These are phyloP conservation scores for Myotis brandtii DNA, from an alignment of 2,113 vertebrate genomes.

Conservation along the genomic window DNA sequence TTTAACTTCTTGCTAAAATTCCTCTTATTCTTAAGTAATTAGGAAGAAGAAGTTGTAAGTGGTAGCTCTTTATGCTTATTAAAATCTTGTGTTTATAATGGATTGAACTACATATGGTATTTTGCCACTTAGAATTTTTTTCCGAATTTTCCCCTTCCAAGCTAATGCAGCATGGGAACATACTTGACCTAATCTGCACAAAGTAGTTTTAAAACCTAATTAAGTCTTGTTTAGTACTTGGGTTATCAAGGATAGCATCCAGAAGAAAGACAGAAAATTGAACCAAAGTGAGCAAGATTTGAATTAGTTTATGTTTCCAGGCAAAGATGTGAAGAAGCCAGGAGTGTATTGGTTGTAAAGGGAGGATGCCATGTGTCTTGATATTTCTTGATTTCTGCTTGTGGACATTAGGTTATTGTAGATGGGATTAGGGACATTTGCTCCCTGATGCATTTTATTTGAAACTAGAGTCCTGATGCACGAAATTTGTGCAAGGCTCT, in stretches of 20 bases:
- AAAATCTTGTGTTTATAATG: neutral
- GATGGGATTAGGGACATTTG: neutral
- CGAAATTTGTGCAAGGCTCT: too few species aligned
- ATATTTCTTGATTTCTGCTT: neutral
- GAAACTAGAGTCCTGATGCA: neutral
- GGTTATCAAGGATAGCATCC: neutral
- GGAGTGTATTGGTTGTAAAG: neutral
- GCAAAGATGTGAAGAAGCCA: neutral
- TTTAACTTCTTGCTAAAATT: slow-evolving; percentile 23
- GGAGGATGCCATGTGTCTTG: neutral
- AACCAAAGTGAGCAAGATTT: neutral
- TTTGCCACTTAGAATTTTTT: slow-evolving; percentile 16
- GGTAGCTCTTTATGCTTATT: neutral
- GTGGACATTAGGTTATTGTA: neutral
- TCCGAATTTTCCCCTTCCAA: neutral
- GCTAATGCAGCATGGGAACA: neutral
- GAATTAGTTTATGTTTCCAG: neutral
- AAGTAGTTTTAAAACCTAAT: neutral
- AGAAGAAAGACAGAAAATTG: neutral
- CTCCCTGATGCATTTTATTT: slow-evolving; percentile 19
- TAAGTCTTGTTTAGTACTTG: neutral
- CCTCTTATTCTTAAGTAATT: slow-evolving; percentile 40
- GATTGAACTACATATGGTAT: neutral
- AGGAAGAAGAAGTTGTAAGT: neutral
- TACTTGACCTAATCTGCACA: neutral